Evolutionary conservation across 2,113 vertebrate genomes (phyloP).

Genomic region (Dicentrarchus labrax): DNA sequence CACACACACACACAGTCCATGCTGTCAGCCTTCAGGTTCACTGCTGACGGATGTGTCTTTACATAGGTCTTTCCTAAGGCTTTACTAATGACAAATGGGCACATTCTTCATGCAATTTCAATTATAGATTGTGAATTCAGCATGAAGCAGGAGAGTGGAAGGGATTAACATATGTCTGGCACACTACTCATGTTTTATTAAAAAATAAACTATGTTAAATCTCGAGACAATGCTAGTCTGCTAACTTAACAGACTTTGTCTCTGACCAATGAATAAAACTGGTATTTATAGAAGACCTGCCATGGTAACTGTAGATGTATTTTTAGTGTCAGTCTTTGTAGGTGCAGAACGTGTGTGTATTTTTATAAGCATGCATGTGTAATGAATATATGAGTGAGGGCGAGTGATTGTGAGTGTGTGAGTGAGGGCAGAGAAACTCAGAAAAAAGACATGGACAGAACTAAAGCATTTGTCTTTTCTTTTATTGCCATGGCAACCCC

Average conservation of each 20-base stretch:
- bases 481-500: conserved; percentile 67
- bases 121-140: conserved; percentile 17
- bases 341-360: conserved; percentile 47
- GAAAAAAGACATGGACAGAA: conserved; percentile 33
- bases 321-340: conserved; percentile 75
- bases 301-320: conserved; percentile 80
- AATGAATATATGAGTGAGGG: conserved; percentile 32
- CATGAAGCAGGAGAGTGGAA: neutral
- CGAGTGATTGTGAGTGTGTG: neutral
- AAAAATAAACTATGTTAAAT: neutral
- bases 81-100: neutral
- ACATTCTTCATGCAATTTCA: conserved; percentile 13
- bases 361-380: conserved; percentile 39
- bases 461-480: conserved; percentile 42
- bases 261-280: conserved; percentile 32
- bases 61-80: neutral
- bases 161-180: conserved; percentile 10
- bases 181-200: conserved; percentile 19
- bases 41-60: neutral
- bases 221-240: conserved; percentile 18
- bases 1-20: too few species aligned
- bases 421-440: conserved; percentile 17
- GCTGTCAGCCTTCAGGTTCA: neutral
- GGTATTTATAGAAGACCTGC: conserved; percentile 79
- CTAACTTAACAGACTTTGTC: conserved; percentile 8